Evolutionary conservation across 2,888 invertebrate genomes (phyloP).

Genomic region (Drosophila emarginata): DNA sequence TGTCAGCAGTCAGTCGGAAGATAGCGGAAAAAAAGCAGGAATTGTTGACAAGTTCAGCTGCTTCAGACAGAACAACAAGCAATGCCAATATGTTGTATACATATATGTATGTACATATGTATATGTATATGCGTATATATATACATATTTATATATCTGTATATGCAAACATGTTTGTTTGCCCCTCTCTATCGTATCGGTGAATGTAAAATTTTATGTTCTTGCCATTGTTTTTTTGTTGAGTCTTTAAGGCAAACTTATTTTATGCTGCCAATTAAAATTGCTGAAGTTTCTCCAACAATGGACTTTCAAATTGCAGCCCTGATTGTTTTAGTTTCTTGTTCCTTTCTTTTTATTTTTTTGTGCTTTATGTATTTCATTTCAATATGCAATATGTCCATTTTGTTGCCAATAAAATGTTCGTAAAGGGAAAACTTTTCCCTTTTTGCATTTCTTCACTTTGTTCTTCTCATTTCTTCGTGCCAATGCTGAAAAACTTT

Average conservation of each 20-base stretch:
- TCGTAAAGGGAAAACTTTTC: conserved; percentile 36
- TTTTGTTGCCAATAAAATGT: conserved; percentile 69
- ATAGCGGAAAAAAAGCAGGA: conserved; percentile 17
- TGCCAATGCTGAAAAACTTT: conserved; percentile 72
- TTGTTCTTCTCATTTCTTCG: conserved; percentile 33
- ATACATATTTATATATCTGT: no score
- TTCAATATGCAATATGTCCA: conserved; percentile 39
- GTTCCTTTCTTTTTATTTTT: not conserved
- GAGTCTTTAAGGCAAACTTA: not conserved
- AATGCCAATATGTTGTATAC: conserved; percentile 38
- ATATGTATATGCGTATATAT: not conserved
- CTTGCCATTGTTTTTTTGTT: not conserved
- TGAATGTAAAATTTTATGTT: conserved; percentile 7
- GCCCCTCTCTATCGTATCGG: not conserved
- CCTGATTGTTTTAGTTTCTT: conserved; percentile 1
- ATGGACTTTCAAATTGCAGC: conserved; percentile 10
- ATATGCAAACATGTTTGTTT: not conserved
- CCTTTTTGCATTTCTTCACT: conserved; percentile 24
- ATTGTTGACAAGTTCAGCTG: conserved; percentile 15
- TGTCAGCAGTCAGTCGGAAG: conserved; percentile 22
- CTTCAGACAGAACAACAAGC: conserved; percentile 51
- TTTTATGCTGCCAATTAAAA: conserved; percentile 28
- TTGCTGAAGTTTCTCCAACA: conserved; percentile 26
- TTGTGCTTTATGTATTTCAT: conserved; percentile 7
- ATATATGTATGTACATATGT: no score